These are phyloP conservation scores for Charanyca ferruginea DNA, from an alignment of 2,888 invertebrate species.

Conservation along the genomic window DNA sequence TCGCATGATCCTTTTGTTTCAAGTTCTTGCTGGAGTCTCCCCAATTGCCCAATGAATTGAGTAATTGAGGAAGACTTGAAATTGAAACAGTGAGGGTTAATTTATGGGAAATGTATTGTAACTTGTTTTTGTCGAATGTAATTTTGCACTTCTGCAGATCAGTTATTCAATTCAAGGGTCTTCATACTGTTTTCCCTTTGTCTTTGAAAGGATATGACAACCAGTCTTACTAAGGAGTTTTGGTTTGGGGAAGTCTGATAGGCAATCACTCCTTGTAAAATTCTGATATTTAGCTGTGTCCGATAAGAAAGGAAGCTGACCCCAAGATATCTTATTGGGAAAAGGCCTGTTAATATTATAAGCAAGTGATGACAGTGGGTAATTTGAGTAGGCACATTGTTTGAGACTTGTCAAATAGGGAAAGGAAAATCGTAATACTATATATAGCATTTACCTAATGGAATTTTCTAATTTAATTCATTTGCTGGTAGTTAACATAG, in stretches of 20 bases:
- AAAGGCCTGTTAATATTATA: not conserved
- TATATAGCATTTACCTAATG: no score
- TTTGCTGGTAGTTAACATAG: not conserved
- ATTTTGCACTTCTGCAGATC: conserved; percentile 11
- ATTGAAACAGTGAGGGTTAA: conserved; percentile 26
- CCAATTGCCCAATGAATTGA: conserved; percentile 36
- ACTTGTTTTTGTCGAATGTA: conserved; percentile 17
- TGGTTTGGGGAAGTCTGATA: not conserved
- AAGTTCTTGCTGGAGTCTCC: conserved; percentile 23
- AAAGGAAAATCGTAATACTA: not conserved
- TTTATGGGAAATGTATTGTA: conserved; percentile 37
- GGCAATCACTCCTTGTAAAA: not conserved
- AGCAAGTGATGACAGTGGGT: no score
- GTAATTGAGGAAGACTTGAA: conserved; percentile 41
- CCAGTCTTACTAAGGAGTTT: not conserved
- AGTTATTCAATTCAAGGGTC: not conserved
- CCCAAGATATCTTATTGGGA: not conserved
- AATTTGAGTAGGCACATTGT: not conserved
- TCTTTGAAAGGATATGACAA: not conserved
- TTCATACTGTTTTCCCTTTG: not conserved
- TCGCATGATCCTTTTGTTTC: conserved; percentile 36
- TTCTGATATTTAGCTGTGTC: not conserved
- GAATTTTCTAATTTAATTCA: no score
- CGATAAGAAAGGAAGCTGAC: not conserved
- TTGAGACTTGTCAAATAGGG: not conserved